Evolutionary conservation across 2,888 invertebrate species (phyloP).

Genomic region (Parnassius smintheus): DNA sequence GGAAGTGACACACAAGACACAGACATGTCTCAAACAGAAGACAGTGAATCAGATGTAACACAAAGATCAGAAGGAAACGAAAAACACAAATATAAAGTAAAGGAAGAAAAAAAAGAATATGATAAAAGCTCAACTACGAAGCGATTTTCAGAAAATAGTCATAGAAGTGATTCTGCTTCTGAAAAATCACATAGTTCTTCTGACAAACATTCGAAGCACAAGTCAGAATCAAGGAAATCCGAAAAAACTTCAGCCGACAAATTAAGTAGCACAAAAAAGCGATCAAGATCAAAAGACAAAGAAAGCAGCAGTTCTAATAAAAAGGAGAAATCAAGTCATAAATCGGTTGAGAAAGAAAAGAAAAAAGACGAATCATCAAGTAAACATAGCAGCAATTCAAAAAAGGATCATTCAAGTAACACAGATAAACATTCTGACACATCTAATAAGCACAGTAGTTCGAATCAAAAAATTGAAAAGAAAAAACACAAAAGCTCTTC

Average conservation of each 20-base stretch:
- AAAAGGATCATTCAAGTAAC: slow-evolving; percentile 42
- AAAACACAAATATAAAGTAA: slow-evolving; percentile 51
- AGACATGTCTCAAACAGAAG: slow-evolving; percentile 37
- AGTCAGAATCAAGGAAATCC: slow-evolving; percentile 27
- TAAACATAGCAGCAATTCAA: slow-evolving; percentile 39
- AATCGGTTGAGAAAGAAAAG: slow-evolving; percentile 47
- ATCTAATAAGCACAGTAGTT: slow-evolving; percentile 48
- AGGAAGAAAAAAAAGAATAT: slow-evolving; percentile 49
- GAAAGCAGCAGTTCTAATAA: slow-evolving; percentile 46
- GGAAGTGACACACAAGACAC: slow-evolving; percentile 37
- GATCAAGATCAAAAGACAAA: slow-evolving; percentile 51
- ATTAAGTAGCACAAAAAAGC: slow-evolving; percentile 33
- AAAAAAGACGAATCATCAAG: slow-evolving; percentile 40
- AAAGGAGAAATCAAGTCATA: slow-evolving; percentile 49
- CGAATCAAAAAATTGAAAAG: slow-evolving; percentile 38
- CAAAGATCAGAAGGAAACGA: slow-evolving; percentile 58
- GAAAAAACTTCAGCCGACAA: slow-evolving; percentile 17
- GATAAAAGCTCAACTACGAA: slow-evolving; percentile 46
- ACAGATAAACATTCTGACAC: slow-evolving; percentile 44
- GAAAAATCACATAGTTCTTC: slow-evolving; percentile 38
- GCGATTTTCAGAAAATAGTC: slow-evolving; percentile 44
- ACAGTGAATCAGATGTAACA: slow-evolving; percentile 52
- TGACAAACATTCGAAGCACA: slow-evolving; percentile 26
- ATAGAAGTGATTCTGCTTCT: slow-evolving; percentile 42
- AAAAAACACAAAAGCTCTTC: slow-evolving; percentile 49